A percentile compares a stretch with the other conserved stretches of the same genome.
These are phyloP conservation scores for Mormyrus lacerda DNA, from an alignment of 2,113 vertebrate genomes.

Conservation along the genomic window DNA sequence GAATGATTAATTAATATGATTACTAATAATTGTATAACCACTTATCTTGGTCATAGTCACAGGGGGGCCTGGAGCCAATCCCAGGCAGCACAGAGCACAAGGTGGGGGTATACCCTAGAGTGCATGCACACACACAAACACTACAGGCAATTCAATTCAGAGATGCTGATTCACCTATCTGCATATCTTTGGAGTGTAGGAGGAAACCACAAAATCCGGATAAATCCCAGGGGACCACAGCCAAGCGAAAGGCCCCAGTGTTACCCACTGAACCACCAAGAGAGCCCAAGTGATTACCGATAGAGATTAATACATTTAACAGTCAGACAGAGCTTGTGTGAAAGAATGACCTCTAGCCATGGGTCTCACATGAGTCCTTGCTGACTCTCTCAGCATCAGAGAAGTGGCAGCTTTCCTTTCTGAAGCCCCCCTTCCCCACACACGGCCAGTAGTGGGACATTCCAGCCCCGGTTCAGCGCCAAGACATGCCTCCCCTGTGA, in stretches of 20 bases:
- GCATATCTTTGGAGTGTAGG: not conserved
- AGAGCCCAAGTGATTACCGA: not conserved
- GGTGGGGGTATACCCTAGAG: not conserved
- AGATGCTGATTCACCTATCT: not conserved
- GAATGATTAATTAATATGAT: not conserved
- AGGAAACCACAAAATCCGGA: not conserved
- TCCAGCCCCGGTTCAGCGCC: not conserved
- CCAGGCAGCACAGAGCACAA: not conserved
- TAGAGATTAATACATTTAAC: not conserved
- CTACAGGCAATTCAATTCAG: not conserved
- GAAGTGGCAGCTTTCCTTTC: not conserved
- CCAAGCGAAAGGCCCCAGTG: not conserved
- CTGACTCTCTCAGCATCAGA: not conserved
- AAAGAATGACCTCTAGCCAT: not conserved
- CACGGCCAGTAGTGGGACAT: not conserved
- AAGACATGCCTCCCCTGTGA: not conserved
- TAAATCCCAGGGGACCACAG: not conserved
- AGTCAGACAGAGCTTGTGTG: not conserved
- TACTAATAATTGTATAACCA: not conserved
- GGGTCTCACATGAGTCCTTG: not conserved
- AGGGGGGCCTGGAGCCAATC: not conserved
- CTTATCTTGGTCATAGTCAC: not conserved
- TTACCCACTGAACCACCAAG: not conserved
- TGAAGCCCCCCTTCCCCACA: not conserved
- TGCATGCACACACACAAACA: not conserved